Conservation (phyloP, 2,113 vertebrate genomes). For the Tragelaphus scriptus region DNA sequence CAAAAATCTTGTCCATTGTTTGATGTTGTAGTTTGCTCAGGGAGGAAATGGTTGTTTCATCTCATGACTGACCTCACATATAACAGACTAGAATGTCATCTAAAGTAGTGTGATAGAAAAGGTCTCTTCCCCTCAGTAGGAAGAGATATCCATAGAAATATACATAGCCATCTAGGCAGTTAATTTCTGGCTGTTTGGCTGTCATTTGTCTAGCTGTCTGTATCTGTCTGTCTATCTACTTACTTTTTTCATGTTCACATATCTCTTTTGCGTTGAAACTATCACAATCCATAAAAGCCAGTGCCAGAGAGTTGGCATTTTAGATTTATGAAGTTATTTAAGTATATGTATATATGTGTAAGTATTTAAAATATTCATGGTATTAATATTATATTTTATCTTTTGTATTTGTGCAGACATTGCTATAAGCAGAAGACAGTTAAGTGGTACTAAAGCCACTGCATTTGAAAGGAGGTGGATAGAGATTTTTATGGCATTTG, state of each 20-base stretch:
- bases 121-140: neutral
- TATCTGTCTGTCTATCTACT: neutral
- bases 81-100: neutral
- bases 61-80: neutral
- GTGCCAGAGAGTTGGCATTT: neutral
- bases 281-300: neutral
- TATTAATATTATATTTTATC: neutral
- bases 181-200: neutral
- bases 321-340: neutral
- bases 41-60: neutral
- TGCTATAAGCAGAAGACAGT: neutral
- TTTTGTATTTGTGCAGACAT: neutral
- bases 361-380: neutral
- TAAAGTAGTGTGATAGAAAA: neutral
- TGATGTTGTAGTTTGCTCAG: conserved; percentile 14
- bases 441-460: neutral
- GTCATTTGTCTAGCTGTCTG: neutral
- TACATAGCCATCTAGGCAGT: neutral
- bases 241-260: neutral
- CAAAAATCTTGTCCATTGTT: neutral
- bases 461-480: neutral
- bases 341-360: neutral
- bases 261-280: neutral
- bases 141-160: neutral
- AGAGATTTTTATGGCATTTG: neutral